These are phyloP conservation scores for Drosophila nigricruria DNA, from an alignment of 2,888 invertebrate genomes.

Conservation along the genomic window DNA sequence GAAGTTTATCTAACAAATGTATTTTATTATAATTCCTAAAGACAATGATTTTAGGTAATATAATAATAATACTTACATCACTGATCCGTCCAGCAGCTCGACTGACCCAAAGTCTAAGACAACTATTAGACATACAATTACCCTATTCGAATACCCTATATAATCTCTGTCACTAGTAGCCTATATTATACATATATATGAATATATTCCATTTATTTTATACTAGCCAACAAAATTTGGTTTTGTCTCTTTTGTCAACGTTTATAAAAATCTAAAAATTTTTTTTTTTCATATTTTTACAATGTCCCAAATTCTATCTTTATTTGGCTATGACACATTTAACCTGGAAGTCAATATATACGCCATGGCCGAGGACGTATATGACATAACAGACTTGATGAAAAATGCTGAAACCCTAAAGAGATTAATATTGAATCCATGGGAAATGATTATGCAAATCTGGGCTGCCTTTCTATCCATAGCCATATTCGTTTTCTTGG, in stretches of 20 bases:
- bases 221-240: background rate
- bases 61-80: too few species aligned
- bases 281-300: conserved; percentile 4
- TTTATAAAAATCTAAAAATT: background rate
- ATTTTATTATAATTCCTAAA: too few species aligned
- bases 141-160: too few species aligned
- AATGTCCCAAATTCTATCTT: conserved; percentile 40
- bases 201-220: background rate
- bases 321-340: conserved; percentile 18
- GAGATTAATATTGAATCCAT: conserved; percentile 2
- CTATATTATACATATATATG: too few species aligned
- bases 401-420: conserved; percentile 17
- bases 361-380: conserved; percentile 55
- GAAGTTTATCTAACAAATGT: too few species aligned
- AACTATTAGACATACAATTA: too few species aligned
- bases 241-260: conserved; percentile 1
- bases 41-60: too few species aligned
- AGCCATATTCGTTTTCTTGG: background rate
- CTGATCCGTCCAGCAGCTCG: too few species aligned
- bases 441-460: conserved; percentile 17
- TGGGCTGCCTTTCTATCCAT: conserved; percentile 35
- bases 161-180: too few species aligned
- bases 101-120: too few species aligned
- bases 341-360: conserved; percentile 47
- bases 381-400: conserved; percentile 29